Conservation (phyloP, 2,888 invertebrate genomes). For the Drosophila mimetica region DNA sequence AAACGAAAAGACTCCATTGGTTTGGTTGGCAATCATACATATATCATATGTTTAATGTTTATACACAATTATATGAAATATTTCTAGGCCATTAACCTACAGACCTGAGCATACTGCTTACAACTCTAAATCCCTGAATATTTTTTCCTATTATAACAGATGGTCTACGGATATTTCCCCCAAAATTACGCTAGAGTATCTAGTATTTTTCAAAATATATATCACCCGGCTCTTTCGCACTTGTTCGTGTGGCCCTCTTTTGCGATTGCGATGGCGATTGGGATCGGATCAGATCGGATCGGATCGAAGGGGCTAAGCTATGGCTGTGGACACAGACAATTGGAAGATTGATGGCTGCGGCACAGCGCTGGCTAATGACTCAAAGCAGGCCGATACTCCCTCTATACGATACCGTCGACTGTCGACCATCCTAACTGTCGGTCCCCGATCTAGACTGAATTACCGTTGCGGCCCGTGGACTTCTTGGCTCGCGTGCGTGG, state of each 20-base stretch:
- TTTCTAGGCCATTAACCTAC: background rate
- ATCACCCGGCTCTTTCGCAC: slow-evolving; percentile 8
- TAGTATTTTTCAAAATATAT: slow-evolving; percentile 10
- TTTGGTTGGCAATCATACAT: no score
- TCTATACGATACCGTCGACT: slow-evolving; percentile 16
- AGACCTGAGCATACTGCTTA: background rate
- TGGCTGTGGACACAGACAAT: slow-evolving; percentile 48
- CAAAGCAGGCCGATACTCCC: slow-evolving; percentile 48
- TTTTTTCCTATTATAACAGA: background rate
- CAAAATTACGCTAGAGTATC: slow-evolving; percentile 11
- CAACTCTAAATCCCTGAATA: background rate
- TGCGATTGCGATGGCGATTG: slow-evolving; percentile 1
- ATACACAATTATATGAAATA: background rate
- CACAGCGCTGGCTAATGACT: slow-evolving; percentile 54
- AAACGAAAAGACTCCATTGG: background rate
- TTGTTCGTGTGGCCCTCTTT: slow-evolving; percentile 13
- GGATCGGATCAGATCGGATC: slow-evolving; percentile 5
- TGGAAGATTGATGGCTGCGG: slow-evolving; percentile 68
- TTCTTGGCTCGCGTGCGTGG: slow-evolving; percentile 37
- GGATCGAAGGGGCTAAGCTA: slow-evolving; percentile 28
- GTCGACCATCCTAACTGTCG: slow-evolving; percentile 8
- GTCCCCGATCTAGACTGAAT: slow-evolving; percentile 13
- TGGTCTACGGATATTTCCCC: background rate
- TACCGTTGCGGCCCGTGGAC: slow-evolving; percentile 26
- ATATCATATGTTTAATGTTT: background rate